Evolutionary conservation across 1,140 invertebrate species (phyloP).

Genomic region (Neodiprion fabricii): DNA sequence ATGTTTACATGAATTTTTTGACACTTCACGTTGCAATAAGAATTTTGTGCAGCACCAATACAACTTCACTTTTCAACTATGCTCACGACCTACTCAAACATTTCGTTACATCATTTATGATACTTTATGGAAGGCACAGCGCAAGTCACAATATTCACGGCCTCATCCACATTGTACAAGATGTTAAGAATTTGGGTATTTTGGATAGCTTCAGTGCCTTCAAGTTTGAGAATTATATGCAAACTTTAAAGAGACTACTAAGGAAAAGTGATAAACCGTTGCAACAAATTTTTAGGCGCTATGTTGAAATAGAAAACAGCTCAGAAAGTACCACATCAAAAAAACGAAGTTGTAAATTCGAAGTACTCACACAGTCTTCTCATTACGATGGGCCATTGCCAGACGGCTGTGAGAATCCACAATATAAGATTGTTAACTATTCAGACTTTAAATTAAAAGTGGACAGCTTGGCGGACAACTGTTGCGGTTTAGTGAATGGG

Average conservation of each 20-base stretch:
- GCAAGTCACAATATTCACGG: neutral
- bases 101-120: neutral
- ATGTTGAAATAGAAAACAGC: no score
- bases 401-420: no score
- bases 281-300: neutral
- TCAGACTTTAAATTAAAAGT: no score
- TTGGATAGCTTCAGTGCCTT: slow-evolving; percentile 8
- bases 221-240: slow-evolving; percentile 10
- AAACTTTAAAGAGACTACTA: neutral
- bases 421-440: no score
- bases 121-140: slow-evolving; percentile 4
- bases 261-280: neutral
- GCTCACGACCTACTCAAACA: neutral
- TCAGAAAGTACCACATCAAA: no score
- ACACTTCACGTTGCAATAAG: neutral
- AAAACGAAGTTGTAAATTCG: no score
- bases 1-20: neutral
- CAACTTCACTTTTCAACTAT: slow-evolving; percentile 15
- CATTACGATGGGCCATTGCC: no score
- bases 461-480: no score
- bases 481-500: no score
- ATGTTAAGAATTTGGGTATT: neutral
- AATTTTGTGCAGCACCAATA: neutral
- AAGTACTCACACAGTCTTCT: no score
- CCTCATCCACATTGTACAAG: slow-evolving; percentile 1